These are phyloP conservation scores for Phalanger gymnotis DNA, from an alignment of 2,797 vertebrate genomes.

Conservation along the genomic window DNA sequence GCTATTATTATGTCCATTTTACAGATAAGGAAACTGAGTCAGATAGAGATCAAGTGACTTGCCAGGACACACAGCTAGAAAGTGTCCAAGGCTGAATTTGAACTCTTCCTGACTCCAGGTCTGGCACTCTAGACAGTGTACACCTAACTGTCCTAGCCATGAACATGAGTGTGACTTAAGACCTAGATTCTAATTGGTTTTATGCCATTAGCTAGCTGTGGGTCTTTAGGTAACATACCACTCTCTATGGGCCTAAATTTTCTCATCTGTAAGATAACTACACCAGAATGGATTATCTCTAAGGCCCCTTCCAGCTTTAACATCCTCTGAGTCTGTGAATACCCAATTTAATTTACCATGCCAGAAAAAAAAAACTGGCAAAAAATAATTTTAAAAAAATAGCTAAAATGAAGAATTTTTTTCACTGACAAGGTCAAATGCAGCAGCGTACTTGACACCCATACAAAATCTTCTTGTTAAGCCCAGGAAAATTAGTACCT, in stretches of 20 bases:
- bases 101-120: background rate
- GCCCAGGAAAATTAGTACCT: slow-evolving; percentile 74
- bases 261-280: background rate
- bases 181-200: background rate
- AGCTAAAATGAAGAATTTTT: background rate
- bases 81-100: background rate
- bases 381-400: no score
- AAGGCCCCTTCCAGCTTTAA: background rate
- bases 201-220: background rate
- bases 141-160: background rate
- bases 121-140: background rate
- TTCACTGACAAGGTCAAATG: slow-evolving; percentile 70
- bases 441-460: slow-evolving; percentile 58
- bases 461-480: slow-evolving; percentile 79
- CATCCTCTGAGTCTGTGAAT: background rate
- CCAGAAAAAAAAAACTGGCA: background rate
- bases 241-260: background rate
- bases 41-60: background rate
- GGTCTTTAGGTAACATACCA: background rate
- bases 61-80: background rate
- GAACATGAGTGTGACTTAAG: background rate
- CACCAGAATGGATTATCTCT: background rate
- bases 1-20: background rate
- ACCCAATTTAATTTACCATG: background rate
- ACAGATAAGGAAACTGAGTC: background rate